These are phyloP conservation scores for Aphidius gifuensis DNA, from an alignment of 1,140 invertebrate genomes.

Conservation along the genomic window DNA sequence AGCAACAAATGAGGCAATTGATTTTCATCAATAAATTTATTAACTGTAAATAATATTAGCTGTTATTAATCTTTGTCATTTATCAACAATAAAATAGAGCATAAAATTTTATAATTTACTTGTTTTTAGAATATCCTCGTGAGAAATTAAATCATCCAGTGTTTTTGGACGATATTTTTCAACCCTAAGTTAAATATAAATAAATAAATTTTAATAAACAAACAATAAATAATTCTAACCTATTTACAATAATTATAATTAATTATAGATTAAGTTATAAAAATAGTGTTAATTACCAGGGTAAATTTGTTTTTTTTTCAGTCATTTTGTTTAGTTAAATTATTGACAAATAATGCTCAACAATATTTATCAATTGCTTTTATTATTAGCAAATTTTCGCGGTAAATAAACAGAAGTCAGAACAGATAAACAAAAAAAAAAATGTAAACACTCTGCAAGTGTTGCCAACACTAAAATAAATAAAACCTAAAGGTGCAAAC, in stretches of 20 bases:
- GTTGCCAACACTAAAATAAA: too few species aligned
- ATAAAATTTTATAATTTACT: conserved; percentile 64
- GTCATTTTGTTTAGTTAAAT: not conserved
- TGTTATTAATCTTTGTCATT: not conserved
- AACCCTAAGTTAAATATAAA: conserved; percentile 68
- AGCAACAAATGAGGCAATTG: conserved; percentile 94
- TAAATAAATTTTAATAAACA: conserved; percentile 5
- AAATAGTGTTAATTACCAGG: conserved; percentile 48
- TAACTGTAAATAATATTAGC: conserved; percentile 66
- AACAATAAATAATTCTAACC: not conserved
- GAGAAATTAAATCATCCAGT: conserved; percentile 91
- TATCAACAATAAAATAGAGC: conserved; percentile 7
- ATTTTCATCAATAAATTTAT: conserved; percentile 88
- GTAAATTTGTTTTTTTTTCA: conserved; percentile 52
- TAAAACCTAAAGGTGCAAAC: too few species aligned
- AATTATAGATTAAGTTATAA: too few species aligned
- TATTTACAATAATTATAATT: too few species aligned
- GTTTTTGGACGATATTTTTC: conserved; percentile 95
- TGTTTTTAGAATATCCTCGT: conserved; percentile 94
- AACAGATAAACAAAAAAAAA: too few species aligned
- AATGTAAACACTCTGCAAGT: too few species aligned
- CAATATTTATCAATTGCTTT: too few species aligned
- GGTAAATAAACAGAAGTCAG: too few species aligned
- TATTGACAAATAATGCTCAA: too few species aligned
- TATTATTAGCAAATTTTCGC: too few species aligned